phyloP scores from a whole-genome alignment of 2,113 vertebrate species.

The Symphodus melops region DNA sequence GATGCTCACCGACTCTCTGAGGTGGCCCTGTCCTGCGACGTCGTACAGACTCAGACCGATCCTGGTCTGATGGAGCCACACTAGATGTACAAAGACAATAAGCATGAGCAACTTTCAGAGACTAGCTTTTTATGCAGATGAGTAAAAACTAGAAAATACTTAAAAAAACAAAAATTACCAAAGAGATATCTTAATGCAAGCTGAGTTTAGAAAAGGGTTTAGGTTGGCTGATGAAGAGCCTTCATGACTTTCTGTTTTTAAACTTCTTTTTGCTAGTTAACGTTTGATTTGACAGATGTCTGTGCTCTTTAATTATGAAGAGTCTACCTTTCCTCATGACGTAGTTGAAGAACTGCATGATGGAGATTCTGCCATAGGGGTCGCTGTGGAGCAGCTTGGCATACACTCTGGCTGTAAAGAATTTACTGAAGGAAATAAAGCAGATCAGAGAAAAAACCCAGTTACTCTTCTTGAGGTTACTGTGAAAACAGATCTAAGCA shows the following conservation, averaged over 20 bases:
- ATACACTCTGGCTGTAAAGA: conserved; percentile 96
- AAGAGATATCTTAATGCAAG: background rate
- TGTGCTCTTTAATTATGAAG: background rate
- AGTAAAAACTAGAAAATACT: too few relatives aligned
- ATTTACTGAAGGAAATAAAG: conserved; percentile 85
- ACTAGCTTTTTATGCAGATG: background rate
- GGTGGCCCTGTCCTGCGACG: conserved; percentile 96
- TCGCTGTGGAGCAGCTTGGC: conserved; percentile 95
- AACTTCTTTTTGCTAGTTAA: background rate
- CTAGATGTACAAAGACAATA: conserved; percentile 67
- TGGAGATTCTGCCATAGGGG: conserved; percentile 96
- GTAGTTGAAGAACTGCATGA: conserved; percentile 99
- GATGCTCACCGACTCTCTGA: conserved; percentile 93
- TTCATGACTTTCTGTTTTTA: background rate
- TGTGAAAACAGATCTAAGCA: background rate
- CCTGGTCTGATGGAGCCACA: conserved; percentile 97
- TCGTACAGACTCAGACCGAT: conserved; percentile 98
- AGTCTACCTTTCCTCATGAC: conserved; percentile 96
- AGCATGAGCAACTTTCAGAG: background rate
- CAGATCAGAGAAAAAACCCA: background rate
- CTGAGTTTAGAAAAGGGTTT: background rate
- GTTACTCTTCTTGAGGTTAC: background rate
- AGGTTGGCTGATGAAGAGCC: background rate
- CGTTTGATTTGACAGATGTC: background rate
- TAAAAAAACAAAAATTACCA: too few relatives aligned